Percentiles rank a stretch among this genome's conserved stretches.
Conservation (phyloP, 2,797 vertebrate species). For the Pachyuromys duprasi region DNA sequence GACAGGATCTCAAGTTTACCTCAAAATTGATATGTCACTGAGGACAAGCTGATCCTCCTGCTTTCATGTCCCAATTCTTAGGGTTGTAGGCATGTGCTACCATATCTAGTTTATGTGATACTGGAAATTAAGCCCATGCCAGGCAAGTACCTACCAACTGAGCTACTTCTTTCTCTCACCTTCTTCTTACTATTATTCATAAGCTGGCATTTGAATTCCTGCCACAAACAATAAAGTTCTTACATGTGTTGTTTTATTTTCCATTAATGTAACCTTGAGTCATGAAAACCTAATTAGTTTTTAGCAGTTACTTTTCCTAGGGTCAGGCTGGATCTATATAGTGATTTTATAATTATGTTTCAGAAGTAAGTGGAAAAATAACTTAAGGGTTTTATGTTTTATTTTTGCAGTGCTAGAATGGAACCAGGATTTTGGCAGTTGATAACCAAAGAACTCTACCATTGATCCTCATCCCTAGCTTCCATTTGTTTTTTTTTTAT, state of each 20-base stretch:
- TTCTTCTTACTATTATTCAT: not conserved
- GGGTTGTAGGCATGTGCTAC: not conserved
- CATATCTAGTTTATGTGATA: not conserved
- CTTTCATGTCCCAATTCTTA: not conserved
- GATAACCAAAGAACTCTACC: not conserved
- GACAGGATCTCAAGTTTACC: not conserved
- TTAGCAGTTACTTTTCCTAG: not conserved
- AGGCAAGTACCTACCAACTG: not conserved
- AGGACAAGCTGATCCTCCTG: not conserved
- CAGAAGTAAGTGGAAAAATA: not conserved
- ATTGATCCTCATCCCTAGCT: not conserved
- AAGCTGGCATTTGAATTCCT: not conserved
- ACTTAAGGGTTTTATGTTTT: not conserved
- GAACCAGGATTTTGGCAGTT: not conserved
- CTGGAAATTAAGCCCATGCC: not conserved
- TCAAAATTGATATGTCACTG: not conserved
- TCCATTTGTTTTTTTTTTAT: not conserved
- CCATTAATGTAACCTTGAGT: not conserved
- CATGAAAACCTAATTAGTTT: not conserved
- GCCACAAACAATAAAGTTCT: not conserved
- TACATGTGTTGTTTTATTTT: not conserved
- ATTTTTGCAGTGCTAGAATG: not conserved
- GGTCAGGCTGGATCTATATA: not conserved
- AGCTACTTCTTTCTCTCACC: not conserved
- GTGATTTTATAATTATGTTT: not conserved